phyloP scores from a whole-genome alignment of 2,888 invertebrate genomes.

The Acanthosepion esculentum region DNA sequence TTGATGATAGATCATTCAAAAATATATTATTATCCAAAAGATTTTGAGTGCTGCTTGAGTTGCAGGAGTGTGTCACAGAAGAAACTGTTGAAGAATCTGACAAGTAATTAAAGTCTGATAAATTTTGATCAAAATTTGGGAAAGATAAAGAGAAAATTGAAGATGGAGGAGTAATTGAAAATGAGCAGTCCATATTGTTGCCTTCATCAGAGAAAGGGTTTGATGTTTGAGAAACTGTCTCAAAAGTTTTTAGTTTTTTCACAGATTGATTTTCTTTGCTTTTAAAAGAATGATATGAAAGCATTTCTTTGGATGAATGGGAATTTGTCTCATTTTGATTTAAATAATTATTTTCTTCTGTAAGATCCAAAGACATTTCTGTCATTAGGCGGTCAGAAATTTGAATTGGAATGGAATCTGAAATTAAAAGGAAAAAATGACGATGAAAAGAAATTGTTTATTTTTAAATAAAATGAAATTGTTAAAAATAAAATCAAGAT shows the following conservation, averaged over 20 bases:
- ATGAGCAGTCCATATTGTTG: neutral
- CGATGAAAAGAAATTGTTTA: neutral
- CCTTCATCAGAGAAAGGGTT: neutral
- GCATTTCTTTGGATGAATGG: neutral
- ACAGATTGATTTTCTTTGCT: neutral
- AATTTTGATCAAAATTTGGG: neutral
- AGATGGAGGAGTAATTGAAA: neutral
- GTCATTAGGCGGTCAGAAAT: constrained; percentile 25
- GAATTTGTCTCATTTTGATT: neutral
- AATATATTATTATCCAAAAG: neutral
- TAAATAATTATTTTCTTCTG: neutral
- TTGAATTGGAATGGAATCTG: constrained; percentile 36
- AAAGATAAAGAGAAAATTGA: neutral
- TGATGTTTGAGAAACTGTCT: neutral
- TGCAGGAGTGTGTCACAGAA: neutral
- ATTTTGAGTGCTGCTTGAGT: neutral
- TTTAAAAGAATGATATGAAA: neutral
- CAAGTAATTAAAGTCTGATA: neutral
- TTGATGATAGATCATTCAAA: constrained; percentile 35
- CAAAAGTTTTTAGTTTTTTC: neutral
- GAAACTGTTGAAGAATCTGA: neutral
- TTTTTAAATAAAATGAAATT: neutral
- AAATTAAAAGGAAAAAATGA: neutral
- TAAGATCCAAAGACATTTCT: constrained; percentile 36
- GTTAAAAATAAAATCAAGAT: neutral